Evolutionary conservation across 2,113 vertebrate genomes (phyloP), one percentile per base, ranked within the genome.

Genomic region (Passer domesticus): DNA sequence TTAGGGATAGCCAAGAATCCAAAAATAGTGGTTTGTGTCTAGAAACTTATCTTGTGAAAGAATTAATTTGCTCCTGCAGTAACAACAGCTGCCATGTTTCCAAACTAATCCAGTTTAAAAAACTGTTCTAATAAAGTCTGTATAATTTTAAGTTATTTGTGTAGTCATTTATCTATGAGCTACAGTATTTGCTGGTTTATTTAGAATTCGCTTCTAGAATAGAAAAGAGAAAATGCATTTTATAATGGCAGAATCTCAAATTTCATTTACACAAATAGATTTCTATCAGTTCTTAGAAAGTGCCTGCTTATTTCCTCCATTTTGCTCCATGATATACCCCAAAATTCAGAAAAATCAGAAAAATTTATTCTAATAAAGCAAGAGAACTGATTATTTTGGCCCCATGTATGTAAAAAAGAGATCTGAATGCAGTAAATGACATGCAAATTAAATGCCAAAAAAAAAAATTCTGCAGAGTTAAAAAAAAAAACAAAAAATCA

Each of bases 301-400:
- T 31, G 19, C 43, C 33, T n/a, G 30, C 27, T 74, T 75, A 17
- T 62, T 86, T 74, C 80, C 72, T 21, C 23, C 58, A 72, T 18
- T 83, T 83, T 73, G 37, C n/a, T 77, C 25, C 44, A 76, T 5
- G 23, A 73, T 44, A 64, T 13, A 85, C 62, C 25, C 50, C 67
- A 64, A 96, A 83, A 87, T 55, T 66, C 8, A 39, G 83, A 90
- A 62, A 83, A 87, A 80, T 68, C 55, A 89, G 10, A 67, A 35
- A 66, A 78, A 4, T 69, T 88, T 50, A 76, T 50, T 77, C 16
- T 19, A 70, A 64, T 49, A 85, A 76, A 94, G 19, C 52, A 72
- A 68, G 55, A 58, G 10, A 96, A 76, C n/a, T 80, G n/a, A 20
- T 62, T 8, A 62, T 90, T 92, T 95, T 95, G 96, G 87, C 89